phyloP scores from a whole-genome alignment of 2,888 invertebrate species.

The Dione vanillae region DNA sequence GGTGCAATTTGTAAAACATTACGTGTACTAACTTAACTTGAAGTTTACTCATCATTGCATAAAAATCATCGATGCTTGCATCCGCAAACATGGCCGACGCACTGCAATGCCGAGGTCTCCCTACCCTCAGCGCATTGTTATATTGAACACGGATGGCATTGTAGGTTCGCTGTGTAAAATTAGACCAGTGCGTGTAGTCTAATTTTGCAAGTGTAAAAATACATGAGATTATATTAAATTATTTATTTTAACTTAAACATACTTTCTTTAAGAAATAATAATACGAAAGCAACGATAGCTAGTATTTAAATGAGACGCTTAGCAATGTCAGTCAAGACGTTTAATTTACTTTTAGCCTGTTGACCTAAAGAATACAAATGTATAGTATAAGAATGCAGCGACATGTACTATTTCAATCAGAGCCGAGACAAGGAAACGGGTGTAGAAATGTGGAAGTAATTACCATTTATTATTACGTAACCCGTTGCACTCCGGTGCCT shows the following conservation, averaged over 20 bases:
- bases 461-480: slow-evolving; percentile 49
- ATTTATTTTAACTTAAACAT: not conserved
- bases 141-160: no score
- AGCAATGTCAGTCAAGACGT: slow-evolving; percentile 8
- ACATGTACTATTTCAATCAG: slow-evolving; percentile 33
- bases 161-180: no score
- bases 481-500: slow-evolving; percentile 47
- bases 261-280: not conserved
- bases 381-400: slow-evolving; percentile 15
- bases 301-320: slow-evolving; percentile 5
- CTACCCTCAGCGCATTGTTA: no score
- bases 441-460: slow-evolving; percentile 45
- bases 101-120: no score
- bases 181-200: no score
- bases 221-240: no score
- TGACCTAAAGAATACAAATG: not conserved
- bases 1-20: no score
- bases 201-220: no score
- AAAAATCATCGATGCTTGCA: no score
- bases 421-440: slow-evolving; percentile 30
- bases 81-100: no score
- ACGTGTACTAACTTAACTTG: no score
- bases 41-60: no score
- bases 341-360: not conserved
- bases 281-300: not conserved